A percentile compares a stretch with the other conserved stretches of the same genome.
Evolutionary conservation across 2,888 invertebrate genomes (phyloP).

Genomic region (Ophonus ardosiacus): DNA sequence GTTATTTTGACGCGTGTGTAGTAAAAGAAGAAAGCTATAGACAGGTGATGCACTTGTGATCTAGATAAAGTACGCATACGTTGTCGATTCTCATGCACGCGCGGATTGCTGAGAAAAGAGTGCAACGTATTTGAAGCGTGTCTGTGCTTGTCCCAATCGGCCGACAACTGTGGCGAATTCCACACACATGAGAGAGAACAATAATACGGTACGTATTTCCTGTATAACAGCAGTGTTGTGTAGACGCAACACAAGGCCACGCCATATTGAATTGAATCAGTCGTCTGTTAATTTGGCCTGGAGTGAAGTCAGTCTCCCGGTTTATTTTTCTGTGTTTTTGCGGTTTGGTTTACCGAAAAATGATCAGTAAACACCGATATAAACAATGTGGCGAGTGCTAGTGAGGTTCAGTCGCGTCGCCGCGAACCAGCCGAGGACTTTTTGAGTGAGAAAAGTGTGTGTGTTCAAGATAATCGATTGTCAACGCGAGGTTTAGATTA

Average conservation of each 20-base stretch:
- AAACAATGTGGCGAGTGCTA: conserved; percentile 58
- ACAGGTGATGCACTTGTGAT: conserved; percentile 57
- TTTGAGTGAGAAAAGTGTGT: conserved; percentile 71
- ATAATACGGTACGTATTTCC: conserved; percentile 68
- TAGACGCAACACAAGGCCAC: conserved; percentile 77
- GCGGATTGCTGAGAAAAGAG: neutral
- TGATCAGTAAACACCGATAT: conserved; percentile 57
- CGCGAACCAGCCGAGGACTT: conserved; percentile 62
- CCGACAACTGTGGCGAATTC: conserved; percentile 64
- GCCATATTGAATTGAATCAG: conserved; percentile 81
- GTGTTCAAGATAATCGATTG: conserved; percentile 78
- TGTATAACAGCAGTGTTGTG: conserved; percentile 68
- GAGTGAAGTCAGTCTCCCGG: conserved; percentile 73
- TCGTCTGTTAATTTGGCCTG: conserved; percentile 78
- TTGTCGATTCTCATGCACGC: conserved; percentile 63
- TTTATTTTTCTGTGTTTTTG: conserved; percentile 71
- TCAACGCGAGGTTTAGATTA: conserved; percentile 77
- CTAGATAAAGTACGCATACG: conserved; percentile 60
- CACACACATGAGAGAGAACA: conserved; percentile 67
- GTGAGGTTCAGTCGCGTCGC: conserved; percentile 59
- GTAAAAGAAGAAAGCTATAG: conserved; percentile 49
- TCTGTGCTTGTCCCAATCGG: conserved; percentile 53
- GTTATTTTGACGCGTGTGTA: conserved; percentile 9
- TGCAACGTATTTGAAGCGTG: conserved; percentile 25
- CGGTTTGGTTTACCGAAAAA: conserved; percentile 57